A percentile compares a stretch with the other conserved stretches of the same genome.
Conservation (phyloP, 1,140 invertebrate genomes). For the Gyrodactylus bullatarudis region DNA sequence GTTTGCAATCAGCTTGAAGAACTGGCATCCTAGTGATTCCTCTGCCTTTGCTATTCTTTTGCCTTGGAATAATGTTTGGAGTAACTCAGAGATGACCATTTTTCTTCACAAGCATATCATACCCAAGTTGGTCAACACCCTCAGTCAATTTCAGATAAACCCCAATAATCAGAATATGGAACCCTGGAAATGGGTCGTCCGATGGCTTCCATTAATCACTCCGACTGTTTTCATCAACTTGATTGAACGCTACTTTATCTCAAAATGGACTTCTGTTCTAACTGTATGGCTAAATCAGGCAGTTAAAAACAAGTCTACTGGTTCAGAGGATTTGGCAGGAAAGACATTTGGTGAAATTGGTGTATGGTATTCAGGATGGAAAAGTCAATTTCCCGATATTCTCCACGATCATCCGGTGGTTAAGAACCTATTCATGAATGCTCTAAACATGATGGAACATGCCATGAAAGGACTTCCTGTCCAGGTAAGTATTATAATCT, state of each 20-base stretch:
- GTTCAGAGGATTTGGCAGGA: neutral
- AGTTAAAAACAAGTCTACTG: slow-evolving; percentile 25
- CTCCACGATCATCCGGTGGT: slow-evolving; percentile 30
- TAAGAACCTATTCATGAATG: slow-evolving; percentile 22
- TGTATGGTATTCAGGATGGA: slow-evolving; percentile 59
- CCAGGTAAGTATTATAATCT: neutral
- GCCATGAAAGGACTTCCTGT: neutral
- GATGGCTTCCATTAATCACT: slow-evolving; percentile 45
- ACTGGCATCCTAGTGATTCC: slow-evolving; percentile 49
- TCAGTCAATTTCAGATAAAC: slow-evolving; percentile 8
- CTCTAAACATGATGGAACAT: neutral
- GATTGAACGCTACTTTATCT: slow-evolving; percentile 49
- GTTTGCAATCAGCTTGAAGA: slow-evolving; percentile 42
- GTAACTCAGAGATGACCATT: slow-evolving; percentile 39
- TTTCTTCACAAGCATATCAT: slow-evolving; percentile 58
- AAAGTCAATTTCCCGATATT: slow-evolving; percentile 32
- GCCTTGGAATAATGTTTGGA: slow-evolving; percentile 58
- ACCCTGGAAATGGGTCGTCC: slow-evolving; percentile 47
- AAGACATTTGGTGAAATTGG: slow-evolving; percentile 37
- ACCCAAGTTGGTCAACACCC: slow-evolving; percentile 30
- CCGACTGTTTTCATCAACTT: slow-evolving; percentile 32
- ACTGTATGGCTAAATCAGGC: slow-evolving; percentile 39
- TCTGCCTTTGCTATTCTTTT: slow-evolving; percentile 60
- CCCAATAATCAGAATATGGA: slow-evolving; percentile 26
- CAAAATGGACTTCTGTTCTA: slow-evolving; percentile 40